A percentile compares a stretch with the other conserved stretches of the same genome.
These are phyloP conservation scores for Varroa destructor DNA, from an alignment of 1,140 invertebrate species.

Conservation along the genomic window DNA sequence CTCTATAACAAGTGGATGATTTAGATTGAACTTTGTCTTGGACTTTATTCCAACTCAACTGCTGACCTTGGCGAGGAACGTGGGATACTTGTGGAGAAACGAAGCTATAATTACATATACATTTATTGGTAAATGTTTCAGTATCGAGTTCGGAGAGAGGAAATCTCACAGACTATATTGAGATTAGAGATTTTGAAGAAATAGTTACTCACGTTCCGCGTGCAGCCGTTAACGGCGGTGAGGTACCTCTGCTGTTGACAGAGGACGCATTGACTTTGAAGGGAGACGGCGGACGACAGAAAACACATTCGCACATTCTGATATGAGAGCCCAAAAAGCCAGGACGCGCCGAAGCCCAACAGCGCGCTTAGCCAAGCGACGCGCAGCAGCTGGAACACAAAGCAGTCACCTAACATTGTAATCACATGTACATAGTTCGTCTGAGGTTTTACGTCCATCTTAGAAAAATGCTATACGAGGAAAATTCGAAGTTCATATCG, in stretches of 20 bases:
- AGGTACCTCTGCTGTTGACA: constrained; percentile 24
- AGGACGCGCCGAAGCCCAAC: constrained; percentile 9
- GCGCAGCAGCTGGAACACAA: constrained; percentile 4
- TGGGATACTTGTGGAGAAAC: too few relatives aligned
- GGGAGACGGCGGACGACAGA: constrained; percentile 11
- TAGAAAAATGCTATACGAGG: not conserved
- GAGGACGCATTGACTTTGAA: constrained; percentile 22
- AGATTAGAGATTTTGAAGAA: too few relatives aligned
- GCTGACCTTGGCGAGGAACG: too few relatives aligned
- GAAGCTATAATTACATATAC: too few relatives aligned
- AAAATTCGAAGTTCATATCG: not conserved
- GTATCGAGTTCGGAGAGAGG: too few relatives aligned
- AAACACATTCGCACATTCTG: constrained; percentile 25
- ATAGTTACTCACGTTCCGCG: constrained; percentile 6
- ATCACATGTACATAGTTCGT: not conserved
- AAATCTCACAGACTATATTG: too few relatives aligned
- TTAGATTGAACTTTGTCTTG: too few relatives aligned
- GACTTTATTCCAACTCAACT: too few relatives aligned
- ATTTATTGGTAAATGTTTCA: too few relatives aligned
- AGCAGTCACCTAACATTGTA: not conserved
- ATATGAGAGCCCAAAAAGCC: constrained; percentile 17
- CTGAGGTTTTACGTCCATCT: not conserved
- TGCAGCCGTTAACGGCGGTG: constrained; percentile 24
- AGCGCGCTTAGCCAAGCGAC: constrained; percentile 13
- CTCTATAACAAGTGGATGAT: too few relatives aligned